Base-by-base conservation (phyloP, 2,888 invertebrate species). In the Pyrochroa serraticornis region DNA sequence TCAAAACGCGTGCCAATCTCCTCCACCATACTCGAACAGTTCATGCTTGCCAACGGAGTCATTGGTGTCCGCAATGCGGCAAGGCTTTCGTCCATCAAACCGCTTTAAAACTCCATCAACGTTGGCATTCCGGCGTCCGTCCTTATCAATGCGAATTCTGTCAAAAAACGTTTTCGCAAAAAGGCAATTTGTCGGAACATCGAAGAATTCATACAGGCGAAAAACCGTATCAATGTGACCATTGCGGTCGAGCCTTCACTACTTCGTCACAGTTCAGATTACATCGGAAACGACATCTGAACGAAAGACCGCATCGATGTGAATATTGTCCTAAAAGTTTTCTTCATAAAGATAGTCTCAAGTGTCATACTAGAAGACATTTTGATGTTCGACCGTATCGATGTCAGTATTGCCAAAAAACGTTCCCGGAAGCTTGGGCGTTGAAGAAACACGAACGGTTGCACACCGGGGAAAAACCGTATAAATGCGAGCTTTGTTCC, bases 1-100 rank as follows among this genome's bases (percentile, higher is more conserved):
- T 90, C 76, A 90, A 91, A 75, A 88, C 90, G 0, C 87, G 87
- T 61, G 85, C 89, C 3, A 90, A 89, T 74, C 76, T 91, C 33
- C 71, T 87, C 42, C 90, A 89, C 76, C 92, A 92, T 73, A 85
- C 47, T 3, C 35, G 86, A 70, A 82, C 86, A 6, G 85, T 87
- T 0, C 92, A 92, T 73, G 84, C 87, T 0, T 90, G 90, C 0
- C 84, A 88, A 45, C 90, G 72, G 39, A 71, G 65, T 13, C 71
- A 62, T 53, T 57, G 62, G 45, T 91, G 91, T 70, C 85, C 87
- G 56, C 81, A 87, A 34, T 92, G 92, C 76, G 86, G 86, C 33
- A 87, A 89, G 70, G 83, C 83, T 66, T 92, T 92, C 75, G 86
- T 88, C 6, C 89, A 91, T 75, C 90, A 90, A 76, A 90, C 91